Evolutionary conservation across 2,113 vertebrate genomes (phyloP).

Genomic region (Chaetorhynchus papuensis): DNA sequence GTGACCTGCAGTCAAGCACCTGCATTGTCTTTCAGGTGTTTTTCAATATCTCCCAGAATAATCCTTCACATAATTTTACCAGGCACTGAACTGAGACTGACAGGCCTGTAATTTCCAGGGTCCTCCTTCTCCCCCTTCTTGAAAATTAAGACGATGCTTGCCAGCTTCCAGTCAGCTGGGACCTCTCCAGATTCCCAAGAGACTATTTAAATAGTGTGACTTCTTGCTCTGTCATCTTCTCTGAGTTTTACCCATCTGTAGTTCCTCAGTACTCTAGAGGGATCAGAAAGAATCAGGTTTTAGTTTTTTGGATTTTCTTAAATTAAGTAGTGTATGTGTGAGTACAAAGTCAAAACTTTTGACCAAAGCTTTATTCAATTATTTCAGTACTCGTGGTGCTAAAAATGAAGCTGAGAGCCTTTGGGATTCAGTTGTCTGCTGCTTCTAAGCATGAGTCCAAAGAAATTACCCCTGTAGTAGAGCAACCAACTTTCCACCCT

Average conservation of each 20-base stretch:
- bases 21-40: neutral
- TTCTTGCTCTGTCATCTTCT: neutral
- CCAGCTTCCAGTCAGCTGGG: neutral
- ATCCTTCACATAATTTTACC: neutral
- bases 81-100: neutral
- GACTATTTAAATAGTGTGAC: neutral
- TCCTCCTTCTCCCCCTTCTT: neutral
- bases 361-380: neutral
- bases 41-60: neutral
- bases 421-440: neutral
- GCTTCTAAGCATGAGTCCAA: neutral
- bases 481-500: neutral
- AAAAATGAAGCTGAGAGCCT: neutral
- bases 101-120: neutral
- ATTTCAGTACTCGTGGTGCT: neutral
- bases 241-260: neutral
- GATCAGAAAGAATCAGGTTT: neutral
- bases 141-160: neutral
- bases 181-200: neutral
- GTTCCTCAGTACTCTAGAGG: neutral
- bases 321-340: neutral
- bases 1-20: neutral
- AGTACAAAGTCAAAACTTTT: neutral
- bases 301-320: neutral
- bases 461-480: neutral